phyloP scores from a whole-genome alignment of 53 echinoderm and acorn worm species.

The Astropecten irregularis region DNA sequence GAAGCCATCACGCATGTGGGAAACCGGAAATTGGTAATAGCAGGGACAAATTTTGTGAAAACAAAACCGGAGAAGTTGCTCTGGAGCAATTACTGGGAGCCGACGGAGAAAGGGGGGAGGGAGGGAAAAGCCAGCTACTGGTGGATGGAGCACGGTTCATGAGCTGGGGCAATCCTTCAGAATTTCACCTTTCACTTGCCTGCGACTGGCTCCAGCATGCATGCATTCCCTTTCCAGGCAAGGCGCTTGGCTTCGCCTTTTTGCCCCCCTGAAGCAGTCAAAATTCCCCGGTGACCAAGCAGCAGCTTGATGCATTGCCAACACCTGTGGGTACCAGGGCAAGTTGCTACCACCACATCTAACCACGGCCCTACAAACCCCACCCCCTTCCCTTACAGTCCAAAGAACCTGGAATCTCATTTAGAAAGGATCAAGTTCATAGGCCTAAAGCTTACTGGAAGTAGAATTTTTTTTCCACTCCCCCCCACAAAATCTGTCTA shows the following conservation, averaged over 20 bases:
- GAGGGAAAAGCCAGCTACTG: too few relatives aligned
- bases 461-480: too few relatives aligned
- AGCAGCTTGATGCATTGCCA: constrained; percentile 14
- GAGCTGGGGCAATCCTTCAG: not conserved
- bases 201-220: too few relatives aligned
- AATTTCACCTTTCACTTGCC: not conserved
- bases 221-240: too few relatives aligned
- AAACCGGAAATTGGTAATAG: constrained; percentile 35
- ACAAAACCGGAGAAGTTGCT: constrained; percentile 9
- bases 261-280: too few relatives aligned
- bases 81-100: not conserved
- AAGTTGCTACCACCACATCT: not conserved
- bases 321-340: not conserved
- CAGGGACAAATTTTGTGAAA: not conserved
- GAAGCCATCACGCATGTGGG: constrained; percentile 2
- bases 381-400: not conserved
- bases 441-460: not conserved
- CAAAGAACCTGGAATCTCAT: not conserved
- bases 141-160: constrained; percentile 14
- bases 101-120: not conserved
- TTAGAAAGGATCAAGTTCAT: not conserved
- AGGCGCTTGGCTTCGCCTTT: too few relatives aligned
- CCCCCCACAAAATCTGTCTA: not conserved
- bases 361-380: not conserved
- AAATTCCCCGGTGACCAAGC: not conserved